A percentile compares a stretch with the other conserved stretches of the same genome.
Evolutionary conservation across 2,113 vertebrate species (phyloP).

Genomic region (Oryzias celebensis): DNA sequence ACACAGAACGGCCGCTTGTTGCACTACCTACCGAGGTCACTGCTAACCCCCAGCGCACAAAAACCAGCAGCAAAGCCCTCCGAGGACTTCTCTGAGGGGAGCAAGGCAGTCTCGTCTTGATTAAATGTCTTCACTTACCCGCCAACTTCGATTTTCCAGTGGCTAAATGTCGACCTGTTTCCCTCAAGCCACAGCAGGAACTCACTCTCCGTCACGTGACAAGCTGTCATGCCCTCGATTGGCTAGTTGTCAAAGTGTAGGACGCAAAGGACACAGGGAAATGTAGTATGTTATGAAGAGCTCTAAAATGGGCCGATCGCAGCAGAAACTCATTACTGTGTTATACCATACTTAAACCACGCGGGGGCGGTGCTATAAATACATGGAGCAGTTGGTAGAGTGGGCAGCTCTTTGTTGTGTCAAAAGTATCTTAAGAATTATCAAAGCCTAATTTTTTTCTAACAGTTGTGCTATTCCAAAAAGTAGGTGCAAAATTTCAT

Average conservation of each 20-base stretch:
- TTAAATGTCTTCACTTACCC: conserved; percentile 62
- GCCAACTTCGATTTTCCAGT: conserved; percentile 64
- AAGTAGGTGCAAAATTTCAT: too few species aligned
- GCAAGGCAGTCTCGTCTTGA: not conserved
- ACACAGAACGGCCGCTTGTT: conserved; percentile 33
- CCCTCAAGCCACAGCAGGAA: conserved; percentile 62
- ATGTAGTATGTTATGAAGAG: conserved; percentile 5
- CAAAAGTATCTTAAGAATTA: too few species aligned
- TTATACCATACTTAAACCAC: too few species aligned
- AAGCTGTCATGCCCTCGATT: conserved; percentile 54
- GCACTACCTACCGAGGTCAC: not conserved
- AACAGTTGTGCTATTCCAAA: too few species aligned
- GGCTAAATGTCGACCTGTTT: conserved; percentile 57
- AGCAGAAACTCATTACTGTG: too few species aligned
- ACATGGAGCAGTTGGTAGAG: too few species aligned
- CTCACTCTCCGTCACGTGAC: conserved; percentile 64
- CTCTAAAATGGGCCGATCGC: too few species aligned
- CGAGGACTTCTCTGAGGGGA: not conserved
- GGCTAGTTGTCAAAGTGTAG: conserved; percentile 50
- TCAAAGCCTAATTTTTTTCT: too few species aligned
- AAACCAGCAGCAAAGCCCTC: not conserved
- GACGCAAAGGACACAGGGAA: conserved; percentile 24
- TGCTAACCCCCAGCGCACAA: not conserved
- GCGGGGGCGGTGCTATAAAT: too few species aligned
- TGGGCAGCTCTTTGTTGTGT: too few species aligned